Base-by-base conservation (phyloP, 2,888 invertebrate species). In the Xestia ashworthii region DNA sequence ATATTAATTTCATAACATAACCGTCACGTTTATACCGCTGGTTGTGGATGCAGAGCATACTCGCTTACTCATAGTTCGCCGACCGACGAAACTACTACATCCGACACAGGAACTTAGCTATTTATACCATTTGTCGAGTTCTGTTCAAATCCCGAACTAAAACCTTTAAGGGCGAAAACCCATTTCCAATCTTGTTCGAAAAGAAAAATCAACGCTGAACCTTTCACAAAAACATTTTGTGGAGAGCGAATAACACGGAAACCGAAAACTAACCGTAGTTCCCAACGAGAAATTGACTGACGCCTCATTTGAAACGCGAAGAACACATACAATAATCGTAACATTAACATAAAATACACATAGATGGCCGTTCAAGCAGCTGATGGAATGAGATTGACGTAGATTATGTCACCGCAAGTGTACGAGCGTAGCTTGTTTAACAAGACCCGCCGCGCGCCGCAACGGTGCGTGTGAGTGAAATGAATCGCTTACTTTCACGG, bases 401-500 rank as follows among this genome's bases (percentile, higher is more conserved):
- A 81, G 81, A 90, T 93, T 92, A 92, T 90, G 89, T 90, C 90
- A 92, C 88, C 71, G 60, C 71, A 60, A 81, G 76, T 82, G 87
- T 67, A 64, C 71, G 60, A 82, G 77, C 83, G 71, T 84, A 84
- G 81, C 90, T 87, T 81, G 92, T 92, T 91, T 87, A 85, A 90
- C 92, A 89, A 89, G 92, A 90, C 81, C 87, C 84, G 88, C 81
- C 89, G 80, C 78, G 80, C 72, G 71, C 79, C 76, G 67, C 75
- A 71, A 58, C 82, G 80, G 87, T 88, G 89, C 92, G 91, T 91
- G 92, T 89, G 89, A 91, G 92, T 91, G 91, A 93, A 95, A 93
- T 93, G 93, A 94, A 93, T 94, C 91, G 93, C 87, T 88, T 89
- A 94, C 95, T 95, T 95, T 96, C 95, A 94, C 95, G 91, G 92